Base-by-base conservation (phyloP, 2,797 vertebrate genomes). In the Neosilurus mollespiculum region DNA sequence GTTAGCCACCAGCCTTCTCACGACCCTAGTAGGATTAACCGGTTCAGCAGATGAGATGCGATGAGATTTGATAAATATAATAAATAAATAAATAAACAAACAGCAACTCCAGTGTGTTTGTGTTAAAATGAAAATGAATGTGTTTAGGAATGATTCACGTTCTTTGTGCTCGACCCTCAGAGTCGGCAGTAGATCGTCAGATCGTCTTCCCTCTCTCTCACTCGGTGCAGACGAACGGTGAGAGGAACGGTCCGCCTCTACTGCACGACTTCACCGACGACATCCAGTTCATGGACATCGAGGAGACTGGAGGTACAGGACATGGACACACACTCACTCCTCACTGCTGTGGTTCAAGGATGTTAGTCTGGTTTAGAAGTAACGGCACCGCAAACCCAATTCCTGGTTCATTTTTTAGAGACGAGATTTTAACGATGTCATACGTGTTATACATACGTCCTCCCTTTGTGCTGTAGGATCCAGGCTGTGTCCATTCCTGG, bases 241-340 rank as follows among this genome's bases (percentile, higher is more conserved):
- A 98, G 91, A 96, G 96, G 92, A 99, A 98, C 78, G 97, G 96
- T 82, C 98, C 94, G 89, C 93, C 96, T 66, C 92, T 94, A 56
- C 89, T 98, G 86, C 94, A 97, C 81, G 96, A 98, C 92, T 95
- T 97, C 89, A 93, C 89, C 84, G 98, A 99, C 89, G 98, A 99
- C 93, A 96, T 97, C 89, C 98, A 98, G 89, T 97, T 97, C 90
- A 99, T 99, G 97, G 98, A 99, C 92, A 94, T 98, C 64, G 98
- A 99, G 83, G 97, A 99, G 85, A 93, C 96, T 37, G 94, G 96
- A 86, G 96, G 98, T 98, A 81, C 67, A 26, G 18, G n/a, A n/a
- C 64, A 15, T 9, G 26, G 10, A 75, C 37, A 73, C 9, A 51
- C 11, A 43, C 6, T 43, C 6, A 2, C 10, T 12, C 2, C n/a